Conservation (phyloP, 2,113 vertebrate genomes). For the Odobenus rosmarus region DNA sequence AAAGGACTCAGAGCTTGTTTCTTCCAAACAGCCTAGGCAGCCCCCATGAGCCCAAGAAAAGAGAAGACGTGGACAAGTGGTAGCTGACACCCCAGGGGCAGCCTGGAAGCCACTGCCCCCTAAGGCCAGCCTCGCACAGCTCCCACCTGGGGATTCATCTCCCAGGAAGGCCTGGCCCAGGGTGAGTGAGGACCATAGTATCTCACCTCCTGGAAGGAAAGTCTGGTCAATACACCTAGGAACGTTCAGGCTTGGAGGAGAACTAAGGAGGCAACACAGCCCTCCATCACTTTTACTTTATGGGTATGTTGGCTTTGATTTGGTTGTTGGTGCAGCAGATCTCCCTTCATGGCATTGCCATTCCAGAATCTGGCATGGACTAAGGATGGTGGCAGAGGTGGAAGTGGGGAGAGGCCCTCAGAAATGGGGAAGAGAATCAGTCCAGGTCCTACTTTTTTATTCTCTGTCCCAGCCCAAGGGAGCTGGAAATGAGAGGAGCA, state of each 20-base stretch:
- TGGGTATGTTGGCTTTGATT: background rate
- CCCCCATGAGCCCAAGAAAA: background rate
- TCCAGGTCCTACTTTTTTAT: background rate
- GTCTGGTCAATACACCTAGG: background rate
- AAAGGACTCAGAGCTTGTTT: background rate
- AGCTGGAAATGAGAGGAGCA: background rate
- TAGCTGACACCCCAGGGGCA: background rate
- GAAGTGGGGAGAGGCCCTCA: background rate
- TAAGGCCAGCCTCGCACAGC: background rate
- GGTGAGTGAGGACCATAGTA: background rate
- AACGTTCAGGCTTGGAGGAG: background rate
- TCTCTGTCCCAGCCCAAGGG: background rate
- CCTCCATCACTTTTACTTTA: background rate
- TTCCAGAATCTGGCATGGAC: background rate
- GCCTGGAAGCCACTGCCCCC: background rate
- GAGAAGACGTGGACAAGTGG: background rate
- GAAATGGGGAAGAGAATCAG: background rate
- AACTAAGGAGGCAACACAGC: background rate
- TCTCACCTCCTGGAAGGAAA: background rate
- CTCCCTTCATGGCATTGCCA: background rate
- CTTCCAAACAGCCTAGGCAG: background rate
- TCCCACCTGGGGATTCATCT: background rate
- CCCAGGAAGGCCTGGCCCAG: background rate
- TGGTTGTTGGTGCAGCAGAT: background rate
- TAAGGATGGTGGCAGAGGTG: background rate